Conservation (phyloP, 37 sponge, comb jelly and placozoan genomes). For the Petrosia ficiformis region DNA sequence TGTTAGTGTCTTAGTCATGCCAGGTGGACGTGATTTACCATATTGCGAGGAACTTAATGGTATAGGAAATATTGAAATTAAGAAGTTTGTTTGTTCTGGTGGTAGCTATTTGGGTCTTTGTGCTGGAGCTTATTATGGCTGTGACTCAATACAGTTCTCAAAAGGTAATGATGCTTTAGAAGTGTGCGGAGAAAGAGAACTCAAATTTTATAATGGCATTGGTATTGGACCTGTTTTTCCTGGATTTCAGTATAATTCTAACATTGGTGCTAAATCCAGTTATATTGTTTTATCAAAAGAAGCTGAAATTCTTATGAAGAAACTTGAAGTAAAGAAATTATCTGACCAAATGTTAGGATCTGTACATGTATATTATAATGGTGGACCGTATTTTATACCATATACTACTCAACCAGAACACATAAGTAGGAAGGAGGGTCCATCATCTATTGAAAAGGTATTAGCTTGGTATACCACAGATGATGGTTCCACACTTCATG, state of each 20-base stretch:
- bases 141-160: constrained; percentile 55
- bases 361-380: constrained; percentile 62
- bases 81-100: constrained; percentile 63
- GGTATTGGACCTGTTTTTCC: constrained; percentile 68
- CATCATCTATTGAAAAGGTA: not conserved
- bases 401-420: too few species aligned
- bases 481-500: not conserved
- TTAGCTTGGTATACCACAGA: not conserved
- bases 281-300: not conserved
- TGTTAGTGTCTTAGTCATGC: constrained; percentile 63
- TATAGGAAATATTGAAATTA: constrained; percentile 56
- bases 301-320: not conserved
- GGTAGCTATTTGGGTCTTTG: constrained; percentile 88
- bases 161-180: constrained; percentile 66
- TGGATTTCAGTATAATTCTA: constrained; percentile 65
- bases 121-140: constrained; percentile 88
- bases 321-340: not conserved
- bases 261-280: constrained; percentile 53
- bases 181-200: constrained; percentile 66
- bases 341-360: not conserved
- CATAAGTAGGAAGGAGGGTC: constrained; percentile 19
- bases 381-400: too few species aligned
- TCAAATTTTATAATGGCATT: constrained; percentile 66
- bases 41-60: constrained; percentile 69
- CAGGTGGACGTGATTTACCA: constrained; percentile 86